Conservation (phyloP, 2,113 vertebrate species). For the Saimiri boliviensis region DNA sequence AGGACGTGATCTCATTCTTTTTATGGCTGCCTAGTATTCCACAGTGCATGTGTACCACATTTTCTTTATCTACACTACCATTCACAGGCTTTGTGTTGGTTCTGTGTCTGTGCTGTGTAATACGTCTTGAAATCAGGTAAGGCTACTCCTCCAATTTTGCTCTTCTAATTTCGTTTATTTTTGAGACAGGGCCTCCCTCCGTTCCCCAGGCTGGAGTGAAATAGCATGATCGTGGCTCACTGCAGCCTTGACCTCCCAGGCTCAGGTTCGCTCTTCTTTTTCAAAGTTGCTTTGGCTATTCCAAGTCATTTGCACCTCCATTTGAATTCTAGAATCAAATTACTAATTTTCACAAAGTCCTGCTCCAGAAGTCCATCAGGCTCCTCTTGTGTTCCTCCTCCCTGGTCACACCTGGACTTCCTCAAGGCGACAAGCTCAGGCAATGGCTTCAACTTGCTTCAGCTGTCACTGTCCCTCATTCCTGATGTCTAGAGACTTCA, state of each 20-base stretch:
- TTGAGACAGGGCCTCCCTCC: no score
- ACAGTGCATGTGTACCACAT: no score
- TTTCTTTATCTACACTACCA: neutral
- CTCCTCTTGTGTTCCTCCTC: neutral
- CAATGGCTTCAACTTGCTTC: rapidly evolving
- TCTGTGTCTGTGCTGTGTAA: neutral
- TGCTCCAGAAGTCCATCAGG: neutral
- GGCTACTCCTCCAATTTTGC: neutral
- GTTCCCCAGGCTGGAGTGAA: no score
- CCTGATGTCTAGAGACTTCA: neutral
- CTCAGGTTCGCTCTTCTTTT: neutral
- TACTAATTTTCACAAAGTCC: neutral
- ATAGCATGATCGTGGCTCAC: no score
- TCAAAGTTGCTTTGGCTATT: neutral
- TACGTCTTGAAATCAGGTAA: neutral
- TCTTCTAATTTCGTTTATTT: no score
- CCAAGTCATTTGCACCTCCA: neutral
- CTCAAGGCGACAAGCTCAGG: neutral
- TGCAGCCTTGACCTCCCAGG: no score
- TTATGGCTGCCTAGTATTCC: no score
- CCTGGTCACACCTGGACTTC: neutral
- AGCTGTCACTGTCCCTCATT: neutral
- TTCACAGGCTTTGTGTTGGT: neutral
- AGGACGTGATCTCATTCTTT: no score
- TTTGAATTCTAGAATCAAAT: neutral